Base-by-base conservation (phyloP, 1,140 invertebrate genomes). In the Sinonovacula constricta region DNA sequence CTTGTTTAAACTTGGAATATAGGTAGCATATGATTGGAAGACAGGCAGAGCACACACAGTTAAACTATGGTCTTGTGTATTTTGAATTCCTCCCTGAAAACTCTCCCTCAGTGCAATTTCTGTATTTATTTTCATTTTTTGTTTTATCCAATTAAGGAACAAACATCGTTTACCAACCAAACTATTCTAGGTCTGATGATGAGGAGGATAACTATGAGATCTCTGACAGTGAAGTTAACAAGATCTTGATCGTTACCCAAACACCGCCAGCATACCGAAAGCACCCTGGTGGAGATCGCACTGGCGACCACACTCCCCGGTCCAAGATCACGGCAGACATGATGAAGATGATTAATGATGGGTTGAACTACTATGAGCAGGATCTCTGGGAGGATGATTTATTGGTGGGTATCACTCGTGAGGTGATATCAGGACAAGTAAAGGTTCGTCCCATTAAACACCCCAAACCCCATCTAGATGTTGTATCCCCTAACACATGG, bases 181-280 rank as follows among this genome's bases (percentile, higher is more conserved):
- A n/a, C n/a, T n/a, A n/a, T n/a, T n/a, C n/a, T n/a, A 90, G 89
- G 89, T 91, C 90, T 54, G 95, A 95, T 83, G 96, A 97, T 77
- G 96, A 97, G 88, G 92, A 93, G 62, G 97, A 99, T 91, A 93
- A 98, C 65, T 89, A 91, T 79, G 89, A 90, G 65, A 80, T 90
- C 72, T 95, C 95, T 80, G 98, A 99, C 92, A 93, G 94, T 82
- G 97, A 99, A 88, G 94, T 99, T 57, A 97, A 97, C 84, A 97
- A 99, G 90, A 93, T 99, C 72, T 92, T 99, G 18, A 99, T 99
- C 83, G 96, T 99, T 24, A 98, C 97, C 2, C 98, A 99, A 93
- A 94, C 93, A 53, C 89, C 90, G 14, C 89, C 89, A 10, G 80
- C 85, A 24, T 62, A 86, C 14, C 83, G 86, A 1, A 90, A 89